Base-by-base conservation (phyloP, 2,797 vertebrate genomes). In the Gallirallus australis region DNA sequence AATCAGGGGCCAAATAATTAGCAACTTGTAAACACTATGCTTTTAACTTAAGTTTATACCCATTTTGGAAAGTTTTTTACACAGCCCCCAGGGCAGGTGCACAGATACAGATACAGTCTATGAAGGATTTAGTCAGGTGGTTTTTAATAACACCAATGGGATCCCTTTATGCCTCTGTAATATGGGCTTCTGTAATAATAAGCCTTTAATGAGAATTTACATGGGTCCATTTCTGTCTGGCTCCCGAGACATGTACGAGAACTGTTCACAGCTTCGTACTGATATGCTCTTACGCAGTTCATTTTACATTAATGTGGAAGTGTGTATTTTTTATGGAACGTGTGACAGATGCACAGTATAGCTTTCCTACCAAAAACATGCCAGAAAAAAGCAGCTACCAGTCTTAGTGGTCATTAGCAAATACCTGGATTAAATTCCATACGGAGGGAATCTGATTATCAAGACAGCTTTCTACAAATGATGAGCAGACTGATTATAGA, bases 341-440 rank as follows among this genome's bases (percentile, higher is more conserved):
- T 21, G 25, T 66, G 68, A 69, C 50, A 88, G 78, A 86, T 27
- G 53, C 18, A 33, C 28, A 37, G 12, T 3, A 37, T 24, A 53
- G 25, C 12, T 79, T 88, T 90, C 47, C 47, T 52, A 20, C 48
- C 30, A 60, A 71, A 95, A 91, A n/a, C 7, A 27, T 35, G 11
- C 37, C 82, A 52, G 53, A n/a, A 52, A 59, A 89, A 85, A 63
- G n/a, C 82, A 91, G 59, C 28, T 40, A 66, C 56, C 42, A 82
- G 21, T 59, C 52, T 79, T 69, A 73, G 63, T 7, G 42, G 59
- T 93, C 91, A 91, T 93, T 91, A 91, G 35, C 77, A 94, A 96
- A 96, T 91, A 90, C 71, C 76, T 79, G 82, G 94, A 94, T 96
- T 94, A 94, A 75, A 83, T 69, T 83, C 84, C 77, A 33, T 56